Base-by-base conservation (phyloP, 2,797 vertebrate genomes). In the Rhynchotus rufescens region DNA sequence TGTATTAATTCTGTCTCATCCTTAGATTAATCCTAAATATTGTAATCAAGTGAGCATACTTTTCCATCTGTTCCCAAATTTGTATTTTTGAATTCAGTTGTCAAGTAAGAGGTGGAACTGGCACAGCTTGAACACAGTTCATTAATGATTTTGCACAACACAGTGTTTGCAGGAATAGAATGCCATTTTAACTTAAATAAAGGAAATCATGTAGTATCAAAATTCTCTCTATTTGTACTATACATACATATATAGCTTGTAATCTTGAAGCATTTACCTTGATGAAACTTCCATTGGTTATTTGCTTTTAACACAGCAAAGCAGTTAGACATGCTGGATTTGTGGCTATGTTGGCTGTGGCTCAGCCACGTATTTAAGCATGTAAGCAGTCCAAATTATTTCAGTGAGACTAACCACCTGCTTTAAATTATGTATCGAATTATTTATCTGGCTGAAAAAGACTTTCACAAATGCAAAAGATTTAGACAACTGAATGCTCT, bases 1-100 rank as follows among this genome's bases (percentile, higher is more conserved):
- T 91, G 38, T 92, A 38, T 90, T 91, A 74, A 84, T 67, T 89
- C 47, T 92, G 11, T 92, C 47, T 89, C 57, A 65, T 17, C 17
- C 47, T 71, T 78, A 76, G 72, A 76, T 82, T 91, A 78, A 79
- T 84, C 92, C 64, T 88, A 77, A 90, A 71, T 90, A 68, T 32
- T 84, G 45, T 84, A 88, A 86, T 92, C 93, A 89, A 40, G 83
- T 89, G 67, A 88, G 80, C 59, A 22, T 84, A 76, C 71, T 92
- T 94, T 91, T 30, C 57, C 80, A 68, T 92, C 69, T 36, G 16
- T 88, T 90, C 28, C 67, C 57, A 62, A 52, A 83, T 88, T 40
- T 60, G 4, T 80, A 15, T 68, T 73, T 30, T 77, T 69, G 45
- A 88, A 74, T 83, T 90, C 54, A 64, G 12, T 42, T 88, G 61